Evolutionary conservation across 2,797 vertebrate species (phyloP), one percentile per base, ranked within the genome.

Genomic region (Amphiprion clarkii): DNA sequence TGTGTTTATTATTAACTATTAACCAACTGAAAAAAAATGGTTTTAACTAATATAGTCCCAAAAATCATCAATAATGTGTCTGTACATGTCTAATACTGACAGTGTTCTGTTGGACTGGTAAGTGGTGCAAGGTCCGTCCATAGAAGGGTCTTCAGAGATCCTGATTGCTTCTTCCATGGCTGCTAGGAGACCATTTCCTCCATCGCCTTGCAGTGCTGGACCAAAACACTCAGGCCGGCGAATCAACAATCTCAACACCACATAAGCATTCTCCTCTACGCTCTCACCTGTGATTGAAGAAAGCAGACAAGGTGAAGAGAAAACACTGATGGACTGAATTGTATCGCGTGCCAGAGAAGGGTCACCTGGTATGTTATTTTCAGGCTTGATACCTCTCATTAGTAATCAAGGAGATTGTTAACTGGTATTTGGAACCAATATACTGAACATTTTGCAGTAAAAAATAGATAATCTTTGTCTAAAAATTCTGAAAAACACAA

Each of bases 211-310:
- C 70, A 99, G 82, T 16, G 98, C 97, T 25, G 98, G 98, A 64
- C 98, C 98, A 64, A 99, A 99, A 81, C 98, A 99, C 78, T 99
- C 98, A 0, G 98, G 97, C 3, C 95, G 95, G 64, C 97, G 96
- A 88, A 99, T 99, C 81, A 99, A 94, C 69, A 99, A 77, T 69
- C 96, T 95, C 84, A 99, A 93, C 46, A 98, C 97, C 3, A 97
- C 95, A 6, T 98, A 98, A 19, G 98, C 97, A 5, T 99, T 99
- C 82, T 99, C 97, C 82, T 99, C 97, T 33, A 99, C 97, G 9
- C 97, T 98, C 77, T 99, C 98, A 75, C 97, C 98, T 99, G 71
- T 4, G 36, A 31, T 76, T 19, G 75, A 46, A 33, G 19, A 74
- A 54, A 0, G 1, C n/a, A 72, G 2, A 67, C 5, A 53, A 14